Percentiles rank a stretch among this genome's conserved stretches.
Evolutionary conservation across 2,888 invertebrate species (phyloP).

Genomic region (Piscicola geometra): DNA sequence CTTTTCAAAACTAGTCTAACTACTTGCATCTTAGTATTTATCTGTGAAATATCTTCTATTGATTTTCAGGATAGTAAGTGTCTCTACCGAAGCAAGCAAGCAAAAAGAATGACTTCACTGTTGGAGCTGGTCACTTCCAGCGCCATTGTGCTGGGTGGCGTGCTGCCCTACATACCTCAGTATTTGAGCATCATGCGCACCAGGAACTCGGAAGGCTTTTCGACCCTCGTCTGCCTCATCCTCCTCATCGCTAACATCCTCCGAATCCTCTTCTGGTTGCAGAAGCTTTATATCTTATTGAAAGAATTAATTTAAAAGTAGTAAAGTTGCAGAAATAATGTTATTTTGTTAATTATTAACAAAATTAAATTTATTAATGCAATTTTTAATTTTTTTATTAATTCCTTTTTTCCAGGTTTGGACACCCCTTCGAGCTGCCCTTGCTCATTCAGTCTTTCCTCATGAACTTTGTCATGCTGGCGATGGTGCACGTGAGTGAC

Average conservation of each 20-base stretch:
- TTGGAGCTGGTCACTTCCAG: constrained; percentile 40
- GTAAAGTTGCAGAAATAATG: not conserved
- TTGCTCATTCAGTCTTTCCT: constrained; percentile 90
- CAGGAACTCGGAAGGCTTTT: constrained; percentile 93
- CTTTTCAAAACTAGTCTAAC: not conserved
- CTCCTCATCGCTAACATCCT: constrained; percentile 91
- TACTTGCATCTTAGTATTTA: not conserved
- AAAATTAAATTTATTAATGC: constrained; percentile 7
- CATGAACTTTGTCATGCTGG: constrained; percentile 93
- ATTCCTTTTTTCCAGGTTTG: no score
- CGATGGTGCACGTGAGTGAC: constrained; percentile 80
- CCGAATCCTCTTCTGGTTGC: constrained; percentile 92
- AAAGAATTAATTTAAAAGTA: not conserved
- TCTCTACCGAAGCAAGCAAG: constrained; percentile 1
- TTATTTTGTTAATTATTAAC: not conserved
- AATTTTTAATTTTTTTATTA: not conserved
- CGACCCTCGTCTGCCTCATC: constrained; percentile 89
- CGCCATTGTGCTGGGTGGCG: constrained; percentile 90
- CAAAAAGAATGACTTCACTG: not conserved
- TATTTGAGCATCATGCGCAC: constrained; percentile 84
- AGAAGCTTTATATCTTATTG: not conserved
- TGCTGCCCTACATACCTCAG: constrained; percentile 91
- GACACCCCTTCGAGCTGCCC: constrained; percentile 90
- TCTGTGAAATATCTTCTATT: not conserved
- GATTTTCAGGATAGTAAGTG: no score